Percentiles rank a stretch among this genome's conserved stretches.
These are phyloP conservation scores for Atta texana DNA, from an alignment of 1,140 invertebrate genomes.

Conservation along the genomic window DNA sequence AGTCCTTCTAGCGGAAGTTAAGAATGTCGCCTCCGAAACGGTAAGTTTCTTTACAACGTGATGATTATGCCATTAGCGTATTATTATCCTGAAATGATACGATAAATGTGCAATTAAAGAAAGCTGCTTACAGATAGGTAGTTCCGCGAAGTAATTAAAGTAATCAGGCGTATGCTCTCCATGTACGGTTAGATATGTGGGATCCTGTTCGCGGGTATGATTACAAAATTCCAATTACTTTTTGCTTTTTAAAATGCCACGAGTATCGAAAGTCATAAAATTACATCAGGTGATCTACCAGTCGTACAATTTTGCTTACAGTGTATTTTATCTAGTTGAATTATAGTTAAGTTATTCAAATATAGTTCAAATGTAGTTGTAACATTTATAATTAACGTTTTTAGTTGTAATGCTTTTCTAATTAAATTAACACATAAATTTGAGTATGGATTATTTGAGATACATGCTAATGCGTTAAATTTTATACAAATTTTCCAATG, in stretches of 20 bases:
- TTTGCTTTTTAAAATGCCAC: slow-evolving; percentile 14
- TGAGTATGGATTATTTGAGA: no score
- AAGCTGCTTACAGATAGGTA: slow-evolving; percentile 48
- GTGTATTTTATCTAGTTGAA: not conserved
- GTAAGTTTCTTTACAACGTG: slow-evolving; percentile 74
- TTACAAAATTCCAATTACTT: slow-evolving; percentile 63
- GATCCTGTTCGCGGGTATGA: slow-evolving; percentile 56
- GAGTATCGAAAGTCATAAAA: slow-evolving; percentile 1
- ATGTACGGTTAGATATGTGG: slow-evolving; percentile 48
- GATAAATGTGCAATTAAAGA: slow-evolving; percentile 46
- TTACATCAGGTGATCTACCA: not conserved
- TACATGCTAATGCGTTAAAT: no score
- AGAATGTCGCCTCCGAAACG: slow-evolving; percentile 81
- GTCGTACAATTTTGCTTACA: not conserved
- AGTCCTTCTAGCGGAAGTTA: slow-evolving; percentile 86
- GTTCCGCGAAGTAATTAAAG: slow-evolving; percentile 72
- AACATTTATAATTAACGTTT: no score
- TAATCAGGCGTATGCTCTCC: slow-evolving; percentile 63
- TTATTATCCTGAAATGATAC: slow-evolving; percentile 24
- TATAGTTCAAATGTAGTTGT: no score
- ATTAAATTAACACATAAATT: no score
- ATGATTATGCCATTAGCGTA: slow-evolving; percentile 28
- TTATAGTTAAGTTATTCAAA: not conserved
- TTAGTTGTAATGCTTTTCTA: no score
- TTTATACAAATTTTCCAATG: no score